A percentile compares a stretch with the other conserved stretches of the same genome.
These are phyloP conservation scores for Andrena fulva DNA, from an alignment of 2,888 invertebrate genomes.

Conservation along the genomic window DNA sequence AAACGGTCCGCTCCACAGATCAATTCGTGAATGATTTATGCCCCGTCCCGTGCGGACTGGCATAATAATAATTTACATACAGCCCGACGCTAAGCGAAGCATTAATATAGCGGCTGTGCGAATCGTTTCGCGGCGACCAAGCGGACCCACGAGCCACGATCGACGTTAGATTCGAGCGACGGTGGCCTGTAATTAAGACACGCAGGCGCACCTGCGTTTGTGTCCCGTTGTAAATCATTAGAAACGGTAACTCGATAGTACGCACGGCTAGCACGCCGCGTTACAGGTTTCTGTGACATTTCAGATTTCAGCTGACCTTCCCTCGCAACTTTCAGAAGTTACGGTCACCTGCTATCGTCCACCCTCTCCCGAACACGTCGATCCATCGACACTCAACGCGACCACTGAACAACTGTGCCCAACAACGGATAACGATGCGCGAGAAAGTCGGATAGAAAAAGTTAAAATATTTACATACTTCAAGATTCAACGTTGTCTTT, in stretches of 20 bases:
- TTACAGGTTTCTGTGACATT: slow-evolving; percentile 63
- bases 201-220: slow-evolving; percentile 20
- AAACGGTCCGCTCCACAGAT: slow-evolving; percentile 26
- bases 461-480: too few relatives aligned
- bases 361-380: slow-evolving; percentile 8
- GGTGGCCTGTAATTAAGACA: slow-evolving; percentile 56
- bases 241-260: slow-evolving; percentile 49
- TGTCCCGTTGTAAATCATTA: slow-evolving; percentile 63
- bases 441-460: too few relatives aligned
- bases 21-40: slow-evolving; percentile 69
- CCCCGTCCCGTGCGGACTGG: slow-evolving; percentile 48
- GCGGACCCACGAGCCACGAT: slow-evolving; percentile 29
- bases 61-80: slow-evolving; percentile 65
- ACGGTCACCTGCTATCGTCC: slow-evolving; percentile 23
- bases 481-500: too few relatives aligned
- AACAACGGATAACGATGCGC: too few relatives aligned
- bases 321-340: slow-evolving; percentile 34
- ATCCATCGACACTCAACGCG: neutral
- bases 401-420: neutral
- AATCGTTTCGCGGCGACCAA: neutral
- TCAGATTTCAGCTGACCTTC: slow-evolving; percentile 52
- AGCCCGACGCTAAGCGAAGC: slow-evolving; percentile 57
- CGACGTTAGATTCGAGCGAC: slow-evolving; percentile 38
- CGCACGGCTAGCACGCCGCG: slow-evolving; percentile 10
- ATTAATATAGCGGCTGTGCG: slow-evolving; percentile 53